Evolutionary conservation across 2,113 vertebrate genomes (phyloP).

Genomic region (Mormoops blainvillei): DNA sequence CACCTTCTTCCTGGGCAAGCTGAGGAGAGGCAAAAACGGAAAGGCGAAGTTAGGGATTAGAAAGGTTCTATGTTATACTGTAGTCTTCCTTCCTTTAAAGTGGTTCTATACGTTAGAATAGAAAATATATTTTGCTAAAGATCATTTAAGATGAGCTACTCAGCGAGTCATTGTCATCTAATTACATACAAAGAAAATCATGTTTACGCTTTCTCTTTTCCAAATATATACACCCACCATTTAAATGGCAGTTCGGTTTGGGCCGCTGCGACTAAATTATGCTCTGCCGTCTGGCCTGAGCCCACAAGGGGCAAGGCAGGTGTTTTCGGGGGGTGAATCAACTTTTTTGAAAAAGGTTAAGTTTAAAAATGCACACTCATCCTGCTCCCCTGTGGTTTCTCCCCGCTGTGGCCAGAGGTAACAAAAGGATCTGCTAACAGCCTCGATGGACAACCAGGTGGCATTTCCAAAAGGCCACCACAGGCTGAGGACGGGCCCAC

Average conservation of each 20-base stretch:
- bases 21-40: neutral
- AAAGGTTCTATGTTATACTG: neutral
- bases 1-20: neutral
- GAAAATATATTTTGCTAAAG: neutral
- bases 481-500: neutral
- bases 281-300: neutral
- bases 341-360: constrained; percentile 2
- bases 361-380: neutral
- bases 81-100: neutral
- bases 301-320: neutral
- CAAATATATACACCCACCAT: neutral
- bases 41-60: neutral
- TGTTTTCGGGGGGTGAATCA: neutral
- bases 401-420: neutral
- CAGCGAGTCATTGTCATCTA: neutral
- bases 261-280: neutral
- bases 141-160: neutral
- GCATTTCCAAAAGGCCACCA: neutral
- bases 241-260: neutral
- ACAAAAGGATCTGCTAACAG: neutral
- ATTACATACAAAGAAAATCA: neutral
- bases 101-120: neutral
- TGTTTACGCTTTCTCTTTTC: neutral
- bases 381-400: neutral
- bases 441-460: neutral